These are phyloP conservation scores for Dryas iulia DNA, from an alignment of 1,140 invertebrate genomes.

Conservation along the genomic window DNA sequence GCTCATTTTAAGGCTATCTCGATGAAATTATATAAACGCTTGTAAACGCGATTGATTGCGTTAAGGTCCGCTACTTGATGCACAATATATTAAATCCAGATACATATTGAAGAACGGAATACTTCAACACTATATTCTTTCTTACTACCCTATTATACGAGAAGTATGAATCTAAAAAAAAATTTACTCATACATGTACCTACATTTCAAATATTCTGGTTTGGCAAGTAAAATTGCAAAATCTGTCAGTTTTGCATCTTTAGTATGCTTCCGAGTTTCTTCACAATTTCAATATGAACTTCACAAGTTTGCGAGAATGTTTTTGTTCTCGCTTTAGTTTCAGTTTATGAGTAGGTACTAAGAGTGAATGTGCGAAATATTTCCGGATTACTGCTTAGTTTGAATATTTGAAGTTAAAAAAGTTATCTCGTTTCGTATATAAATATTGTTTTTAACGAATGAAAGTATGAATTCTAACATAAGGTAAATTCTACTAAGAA, in stretches of 20 bases:
- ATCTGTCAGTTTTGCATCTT: slow-evolving; percentile 21
- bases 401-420: background rate
- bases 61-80: background rate
- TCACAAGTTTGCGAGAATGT: slow-evolving; percentile 8
- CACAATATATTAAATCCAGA: background rate
- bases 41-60: no score
- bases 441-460: background rate
- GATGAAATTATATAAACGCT: no score
- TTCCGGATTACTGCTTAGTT: background rate
- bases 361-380: background rate
- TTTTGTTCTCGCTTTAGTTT: slow-evolving; percentile 4
- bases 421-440: no score
- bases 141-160: no score
- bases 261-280: background rate
- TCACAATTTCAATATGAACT: slow-evolving; percentile 22
- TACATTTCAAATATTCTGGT: slow-evolving; percentile 5
- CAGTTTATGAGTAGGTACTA: background rate
- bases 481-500: no score
- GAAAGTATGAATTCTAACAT: no score
- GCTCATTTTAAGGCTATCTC: no score
- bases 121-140: no score
- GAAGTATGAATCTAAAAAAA: no score
- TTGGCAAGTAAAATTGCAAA: slow-evolving; percentile 4
- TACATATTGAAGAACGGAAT: background rate
- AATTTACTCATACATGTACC: no score